Base-by-base conservation (phyloP, 2,888 invertebrate species). In the Autographa gamma region DNA sequence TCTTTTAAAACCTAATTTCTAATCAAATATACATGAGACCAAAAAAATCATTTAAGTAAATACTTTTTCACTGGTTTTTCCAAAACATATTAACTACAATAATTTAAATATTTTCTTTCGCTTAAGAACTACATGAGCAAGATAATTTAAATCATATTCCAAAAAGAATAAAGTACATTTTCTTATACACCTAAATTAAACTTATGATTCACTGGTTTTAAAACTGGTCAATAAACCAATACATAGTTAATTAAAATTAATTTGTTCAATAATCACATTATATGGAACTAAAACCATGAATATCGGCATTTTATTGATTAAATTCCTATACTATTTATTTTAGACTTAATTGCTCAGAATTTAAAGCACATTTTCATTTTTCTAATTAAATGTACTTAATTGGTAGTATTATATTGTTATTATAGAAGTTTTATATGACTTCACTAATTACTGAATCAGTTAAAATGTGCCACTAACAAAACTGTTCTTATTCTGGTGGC, bases 111-210 rank as follows among this genome's bases (percentile, higher is more conserved):
- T 48, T 6, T 16, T n/a, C 16, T 43, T 8, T 58, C n/a, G 34
- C 34, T 59, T 61, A 52, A 58, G 18, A 25, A 48, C 54, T 61
- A 75, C n/a, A 62, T 69, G 77, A 79, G 63, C 63, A 66, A 64
- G 54, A 34, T 52, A 60, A 66, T 70, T 66, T 60, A 16, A 70
- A 59, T 59, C 61, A 58, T 69, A 72, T 60, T 1, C 14, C 18
- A 70, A 60, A 66, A 9, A 66, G 25, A 72, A 67, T 69, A 65
- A 76, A 52, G 66, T 59, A 31, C 9, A 60, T 61, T 59, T 61
- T 68, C 41, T 14, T 60, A 66, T n/a, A 48, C 7, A 38, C 19
- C 31, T 52, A 61, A 19, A 19, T 19, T 54, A 19, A 54, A 43
- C 14, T 43, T 54, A 54, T 18, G 19, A 19, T 19, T 54, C 8